Base-by-base conservation (phyloP, 2,797 vertebrate species). In the Microcaecilia unicolor region DNA sequence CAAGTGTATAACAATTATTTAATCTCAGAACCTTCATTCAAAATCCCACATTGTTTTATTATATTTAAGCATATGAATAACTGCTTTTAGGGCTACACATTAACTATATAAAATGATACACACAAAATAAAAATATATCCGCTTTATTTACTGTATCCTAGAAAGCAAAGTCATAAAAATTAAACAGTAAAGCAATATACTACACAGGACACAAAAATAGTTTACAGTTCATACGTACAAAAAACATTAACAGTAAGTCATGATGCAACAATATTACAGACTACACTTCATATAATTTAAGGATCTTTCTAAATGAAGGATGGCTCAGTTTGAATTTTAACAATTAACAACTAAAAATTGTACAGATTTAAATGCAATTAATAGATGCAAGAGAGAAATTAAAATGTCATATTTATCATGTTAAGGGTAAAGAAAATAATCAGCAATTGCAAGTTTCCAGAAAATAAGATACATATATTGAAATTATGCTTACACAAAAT, bases 101-200 rank as follows among this genome's bases (percentile, higher is more conserved):
- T 10, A 28, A 31, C n/a, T 48, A 37, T 15, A 28, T 7, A 51
- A 35, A 59, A 65, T 28, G 25, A 61, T 56, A 31, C 30, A 15
- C 53, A n/a, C n/a, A n/a, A 68, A 50, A 45, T 60, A 78, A 81
- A 82, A 82, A 82, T 81, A 78, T 68, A 76, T 71, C 40, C 50
- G 58, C 59, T 82, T 81, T 82, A 82, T 80, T 82, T 70, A 76
- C 47, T 69, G 65, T 68, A 70, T 72, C 81, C 79, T 82, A 81
- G 74, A 82, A 80, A 71, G 72, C 74, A 72, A 48, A 57, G 67
- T 81, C 71, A 65, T 82, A 78, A 73, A 82, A 80, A 78, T 63
- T 63, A 63, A 72, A 76, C 68, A 79, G 59, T 61, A 58, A 64
- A 66, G 68, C 45, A 51, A 70, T 46, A 58, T 64, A 76, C 65